A percentile compares a stretch with the other conserved stretches of the same genome.
Evolutionary conservation across 2,797 vertebrate genomes (phyloP).

Genomic region (Micromesistius poutassou): DNA sequence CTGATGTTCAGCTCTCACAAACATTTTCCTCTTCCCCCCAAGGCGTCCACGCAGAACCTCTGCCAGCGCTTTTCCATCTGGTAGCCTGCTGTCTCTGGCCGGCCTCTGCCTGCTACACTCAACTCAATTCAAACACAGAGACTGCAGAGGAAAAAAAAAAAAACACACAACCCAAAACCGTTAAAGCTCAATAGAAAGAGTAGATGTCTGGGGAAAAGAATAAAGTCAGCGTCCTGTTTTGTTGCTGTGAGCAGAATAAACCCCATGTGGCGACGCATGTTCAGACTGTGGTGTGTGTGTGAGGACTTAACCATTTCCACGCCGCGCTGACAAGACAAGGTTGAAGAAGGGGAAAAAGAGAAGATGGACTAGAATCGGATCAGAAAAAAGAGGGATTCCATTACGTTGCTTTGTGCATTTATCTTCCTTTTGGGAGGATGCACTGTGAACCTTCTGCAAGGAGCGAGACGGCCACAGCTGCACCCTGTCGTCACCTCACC

Average conservation of each 20-base stretch:
- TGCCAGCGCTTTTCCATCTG: slow-evolving; percentile 16
- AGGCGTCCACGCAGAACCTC: slow-evolving; percentile 17
- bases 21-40: slow-evolving; percentile 12
- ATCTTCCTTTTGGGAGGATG: background rate
- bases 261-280: slow-evolving; percentile 21
- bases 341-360: slow-evolving; percentile 16
- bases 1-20: background rate
- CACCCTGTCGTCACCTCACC: slow-evolving; percentile 45
- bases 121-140: slow-evolving; percentile 23
- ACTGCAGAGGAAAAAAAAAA: slow-evolving; percentile 12
- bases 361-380: slow-evolving; percentile 14
- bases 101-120: slow-evolving; percentile 22
- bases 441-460: slow-evolving; percentile 25
- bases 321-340: slow-evolving; percentile 28
- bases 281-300: slow-evolving; percentile 28
- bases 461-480: slow-evolving; percentile 48
- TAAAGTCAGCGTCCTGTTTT: background rate
- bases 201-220: slow-evolving; percentile 26
- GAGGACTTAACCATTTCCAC: slow-evolving; percentile 27
- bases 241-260: slow-evolving; percentile 15
- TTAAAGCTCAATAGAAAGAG: slow-evolving; percentile 13
- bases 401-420: background rate
- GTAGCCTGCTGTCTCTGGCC: slow-evolving; percentile 17
- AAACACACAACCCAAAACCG: background rate
- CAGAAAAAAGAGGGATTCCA: background rate